These are phyloP conservation scores for Kuschelorhynchus macadamiae DNA, from an alignment of 2,888 invertebrate species.

Conservation along the genomic window DNA sequence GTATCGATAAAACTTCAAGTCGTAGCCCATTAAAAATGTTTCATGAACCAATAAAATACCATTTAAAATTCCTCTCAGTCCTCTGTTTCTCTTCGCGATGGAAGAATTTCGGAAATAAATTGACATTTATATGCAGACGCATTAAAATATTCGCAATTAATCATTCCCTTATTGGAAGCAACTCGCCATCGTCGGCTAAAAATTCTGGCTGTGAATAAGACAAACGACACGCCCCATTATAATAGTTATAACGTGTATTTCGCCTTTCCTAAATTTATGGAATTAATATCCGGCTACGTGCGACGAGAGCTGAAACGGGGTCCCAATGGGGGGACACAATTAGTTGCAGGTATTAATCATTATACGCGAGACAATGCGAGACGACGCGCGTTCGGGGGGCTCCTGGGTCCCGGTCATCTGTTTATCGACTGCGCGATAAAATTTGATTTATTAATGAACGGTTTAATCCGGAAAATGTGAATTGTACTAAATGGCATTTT, in stretches of 20 bases:
- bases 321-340: slow-evolving; percentile 50
- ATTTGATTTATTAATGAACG: slow-evolving; percentile 42
- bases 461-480: slow-evolving; percentile 35
- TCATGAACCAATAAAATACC: too few species aligned
- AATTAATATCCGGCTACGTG: slow-evolving; percentile 63
- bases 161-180: background rate
- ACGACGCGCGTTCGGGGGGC: slow-evolving; percentile 27
- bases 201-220: slow-evolving; percentile 29
- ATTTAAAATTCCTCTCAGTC: too few species aligned
- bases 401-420: slow-evolving; percentile 41
- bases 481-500: background rate
- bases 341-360: slow-evolving; percentile 56
- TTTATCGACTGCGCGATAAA: slow-evolving; percentile 44
- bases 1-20: too few species aligned
- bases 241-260: slow-evolving; percentile 36
- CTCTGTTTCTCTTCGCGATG: too few species aligned
- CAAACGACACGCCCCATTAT: slow-evolving; percentile 28
- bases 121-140: too few species aligned
- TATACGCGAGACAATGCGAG: slow-evolving; percentile 47
- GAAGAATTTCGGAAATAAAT: too few species aligned
- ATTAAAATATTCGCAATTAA: background rate
- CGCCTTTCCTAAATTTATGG: slow-evolving; percentile 62
- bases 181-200: slow-evolving; percentile 14
- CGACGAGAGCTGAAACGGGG: slow-evolving; percentile 52
- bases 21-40: too few species aligned